Conservation (phyloP, 1,140 invertebrate genomes). For the Atta texana region DNA sequence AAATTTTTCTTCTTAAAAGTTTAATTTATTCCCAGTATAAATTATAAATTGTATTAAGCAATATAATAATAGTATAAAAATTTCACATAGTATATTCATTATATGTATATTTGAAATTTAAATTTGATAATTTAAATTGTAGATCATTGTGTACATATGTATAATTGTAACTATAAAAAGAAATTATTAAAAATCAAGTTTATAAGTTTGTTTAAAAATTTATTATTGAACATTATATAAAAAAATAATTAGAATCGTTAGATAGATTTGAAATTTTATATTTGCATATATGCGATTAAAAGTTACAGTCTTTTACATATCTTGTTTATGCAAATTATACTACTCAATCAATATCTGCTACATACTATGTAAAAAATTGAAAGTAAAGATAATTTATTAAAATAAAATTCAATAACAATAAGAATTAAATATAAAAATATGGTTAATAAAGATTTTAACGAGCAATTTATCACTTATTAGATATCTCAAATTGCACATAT, state of each 20-base stretch:
- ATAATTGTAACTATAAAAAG: slow-evolving; percentile 37
- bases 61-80: not conserved
- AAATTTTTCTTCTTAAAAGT: slow-evolving; percentile 26
- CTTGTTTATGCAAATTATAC: slow-evolving; percentile 6
- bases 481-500: slow-evolving; percentile 49
- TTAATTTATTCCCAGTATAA: slow-evolving; percentile 35
- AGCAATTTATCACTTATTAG: slow-evolving; percentile 24
- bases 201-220: slow-evolving; percentile 57
- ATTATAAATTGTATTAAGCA: slow-evolving; percentile 22
- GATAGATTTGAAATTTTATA: slow-evolving; percentile 41
- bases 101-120: slow-evolving; percentile 31
- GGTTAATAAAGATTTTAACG: slow-evolving; percentile 25
- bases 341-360: not conserved
- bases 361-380: slow-evolving; percentile 23
- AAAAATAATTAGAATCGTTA: slow-evolving; percentile 37
- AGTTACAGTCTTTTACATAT: slow-evolving; percentile 31
- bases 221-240: slow-evolving; percentile 41
- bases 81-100: slow-evolving; percentile 7
- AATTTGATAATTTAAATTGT: slow-evolving; percentile 15
- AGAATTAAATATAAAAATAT: slow-evolving; percentile 43
- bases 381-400: slow-evolving; percentile 18
- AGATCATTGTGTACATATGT: slow-evolving; percentile 21
- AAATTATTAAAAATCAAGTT: slow-evolving; percentile 36
- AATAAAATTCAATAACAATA: slow-evolving; percentile 7
- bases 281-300: not conserved